Evolutionary conservation across 53 echinoderm and acorn worm species (phyloP).

Genomic region (Glandiceps talaboti): DNA sequence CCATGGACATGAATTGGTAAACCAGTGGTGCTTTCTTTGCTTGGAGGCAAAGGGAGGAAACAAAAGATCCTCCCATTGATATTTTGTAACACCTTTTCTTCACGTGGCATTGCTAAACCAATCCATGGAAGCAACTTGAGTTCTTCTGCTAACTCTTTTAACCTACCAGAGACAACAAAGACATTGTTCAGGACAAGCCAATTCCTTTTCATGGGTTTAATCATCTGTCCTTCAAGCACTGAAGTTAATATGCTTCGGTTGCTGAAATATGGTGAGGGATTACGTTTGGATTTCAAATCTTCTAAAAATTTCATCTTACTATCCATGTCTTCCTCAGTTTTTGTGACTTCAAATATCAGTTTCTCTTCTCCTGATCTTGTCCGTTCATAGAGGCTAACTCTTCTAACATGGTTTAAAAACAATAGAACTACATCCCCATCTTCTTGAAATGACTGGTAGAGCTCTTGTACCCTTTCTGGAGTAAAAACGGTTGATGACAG

Average conservation of each 20-base stretch:
- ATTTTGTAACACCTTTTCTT: neutral
- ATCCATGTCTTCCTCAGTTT: neutral
- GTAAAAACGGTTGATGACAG: conserved; percentile 35
- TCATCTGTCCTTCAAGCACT: neutral
- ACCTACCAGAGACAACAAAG: neutral
- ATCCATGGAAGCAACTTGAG: conserved; percentile 56
- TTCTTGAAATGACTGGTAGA: conserved; percentile 40
- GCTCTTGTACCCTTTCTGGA: conserved; percentile 22
- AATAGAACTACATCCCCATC: conserved; percentile 53
- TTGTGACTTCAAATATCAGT: neutral
- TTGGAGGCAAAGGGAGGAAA: conserved; percentile 84
- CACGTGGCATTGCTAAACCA: conserved; percentile 35
- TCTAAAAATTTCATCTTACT: neutral
- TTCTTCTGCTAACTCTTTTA: conserved; percentile 13
- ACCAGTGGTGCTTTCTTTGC: conserved; percentile 50
- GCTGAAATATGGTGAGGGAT: neutral
- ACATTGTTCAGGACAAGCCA: neutral
- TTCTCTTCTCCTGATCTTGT: neutral
- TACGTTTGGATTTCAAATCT: neutral
- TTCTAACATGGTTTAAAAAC: conserved; percentile 58
- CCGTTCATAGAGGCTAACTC: conserved; percentile 24
- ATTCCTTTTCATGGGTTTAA: too few relatives aligned
- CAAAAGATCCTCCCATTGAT: conserved; percentile 61
- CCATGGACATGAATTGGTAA: conserved; percentile 89
- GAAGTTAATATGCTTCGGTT: neutral